These are phyloP conservation scores for Trissolcus japonicus DNA, from an alignment of 2,888 invertebrate species.

Conservation along the genomic window DNA sequence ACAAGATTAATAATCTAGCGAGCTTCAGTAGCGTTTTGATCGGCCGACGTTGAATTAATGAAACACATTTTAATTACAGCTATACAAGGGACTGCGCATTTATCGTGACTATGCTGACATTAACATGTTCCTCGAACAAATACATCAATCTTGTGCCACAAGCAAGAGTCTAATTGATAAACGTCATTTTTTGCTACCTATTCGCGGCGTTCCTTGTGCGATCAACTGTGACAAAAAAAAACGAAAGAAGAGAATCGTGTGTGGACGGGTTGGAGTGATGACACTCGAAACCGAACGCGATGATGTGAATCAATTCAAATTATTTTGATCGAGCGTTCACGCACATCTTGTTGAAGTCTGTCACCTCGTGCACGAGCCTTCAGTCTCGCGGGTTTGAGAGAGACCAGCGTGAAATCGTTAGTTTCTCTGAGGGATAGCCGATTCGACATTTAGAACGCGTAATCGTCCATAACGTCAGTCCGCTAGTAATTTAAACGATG, in stretches of 20 bases:
- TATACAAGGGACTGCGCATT: constrained; percentile 9
- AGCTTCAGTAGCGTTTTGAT: constrained; percentile 26
- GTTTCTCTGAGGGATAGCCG: constrained; percentile 63
- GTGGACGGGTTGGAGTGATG: constrained; percentile 15
- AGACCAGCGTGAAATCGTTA: constrained; percentile 44
- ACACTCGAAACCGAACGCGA: constrained; percentile 19
- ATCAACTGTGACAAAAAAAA: not conserved
- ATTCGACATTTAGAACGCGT: constrained; percentile 53
- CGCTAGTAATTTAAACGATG: constrained; percentile 52
- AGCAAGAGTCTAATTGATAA: constrained; percentile 45
- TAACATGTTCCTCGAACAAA: constrained; percentile 37
- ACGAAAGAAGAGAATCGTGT: not conserved
- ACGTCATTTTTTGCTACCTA: constrained; percentile 40
- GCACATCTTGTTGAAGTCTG: constrained; percentile 55
- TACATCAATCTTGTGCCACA: constrained; percentile 40
- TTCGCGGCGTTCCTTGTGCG: constrained; percentile 24
- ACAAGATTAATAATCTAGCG: constrained; percentile 23
- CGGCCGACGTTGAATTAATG: constrained; percentile 31
- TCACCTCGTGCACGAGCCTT: constrained; percentile 58
- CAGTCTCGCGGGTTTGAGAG: constrained; percentile 38
- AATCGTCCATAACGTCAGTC: constrained; percentile 52
- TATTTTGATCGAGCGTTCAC: constrained; percentile 69
- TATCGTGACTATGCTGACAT: constrained; percentile 1
- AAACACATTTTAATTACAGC: constrained; percentile 40
- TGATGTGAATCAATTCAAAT: constrained; percentile 66